Base-by-base conservation (phyloP, 2,888 invertebrate genomes). In the Nasonovia ribisnigri region DNA sequence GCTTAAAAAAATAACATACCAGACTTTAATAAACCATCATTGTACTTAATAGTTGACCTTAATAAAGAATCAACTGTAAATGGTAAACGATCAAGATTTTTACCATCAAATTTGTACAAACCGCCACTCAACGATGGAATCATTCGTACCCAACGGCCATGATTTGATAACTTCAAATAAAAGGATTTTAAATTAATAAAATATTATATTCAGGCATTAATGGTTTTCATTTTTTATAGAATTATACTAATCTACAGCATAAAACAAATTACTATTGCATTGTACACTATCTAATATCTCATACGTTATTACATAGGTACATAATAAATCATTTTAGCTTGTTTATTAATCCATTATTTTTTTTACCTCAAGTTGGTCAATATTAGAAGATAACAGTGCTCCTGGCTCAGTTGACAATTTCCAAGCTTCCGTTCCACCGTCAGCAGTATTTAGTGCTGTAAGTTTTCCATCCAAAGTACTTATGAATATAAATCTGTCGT, bases 81-180 rank as follows among this genome's bases (percentile, higher is more conserved):
- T 0, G 99, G 99, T 94, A 96, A 95, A 0, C 98, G 97, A 96
- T 99, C 98, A 90, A 99, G 97, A 94, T 97, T 97, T 94, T 98
- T 97, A 0, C 98, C 99, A 96, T 99, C 98, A 95, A 99, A 98
- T 96, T 98, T 98, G 96, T 99, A 99, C 90, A 99, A 96, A 6
- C 97, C 97, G 3, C 99, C 99, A 95, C 97, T 98, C 24, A 99
- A 96, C 0, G 99, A 99, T 2, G 99, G 99, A 95, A 99, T 98
- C 95, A 99, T 97, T 90, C 98, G 97, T 42, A 98, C 97, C 97
- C 97, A 97, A 95, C 98, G 97, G 3, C 98, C 98, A 95, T 98
- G 97, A 94, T 97, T 97, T 77, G 97, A 97, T 86, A 98, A 96
- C 98, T 98, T 95, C 88, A 96, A 95, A 94, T 42, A 36, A 29